These are phyloP conservation scores for Edolisoma coerulescens DNA, from an alignment of 2,113 vertebrate species.

Conservation along the genomic window DNA sequence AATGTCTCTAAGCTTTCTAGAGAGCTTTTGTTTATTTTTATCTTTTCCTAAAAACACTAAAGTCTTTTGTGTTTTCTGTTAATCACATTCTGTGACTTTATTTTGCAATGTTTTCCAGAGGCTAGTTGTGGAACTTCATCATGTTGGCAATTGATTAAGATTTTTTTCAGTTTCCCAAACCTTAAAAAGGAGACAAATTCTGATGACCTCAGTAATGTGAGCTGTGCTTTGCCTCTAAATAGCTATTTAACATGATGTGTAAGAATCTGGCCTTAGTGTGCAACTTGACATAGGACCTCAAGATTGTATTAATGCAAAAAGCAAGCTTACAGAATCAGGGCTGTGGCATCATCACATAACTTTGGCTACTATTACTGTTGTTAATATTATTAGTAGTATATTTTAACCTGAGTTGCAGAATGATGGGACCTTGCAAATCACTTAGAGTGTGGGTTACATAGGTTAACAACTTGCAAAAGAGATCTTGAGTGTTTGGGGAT, in stretches of 20 bases:
- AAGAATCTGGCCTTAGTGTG: background rate
- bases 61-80: background rate
- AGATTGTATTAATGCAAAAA: background rate
- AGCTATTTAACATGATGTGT: background rate
- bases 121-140: background rate
- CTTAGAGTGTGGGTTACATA: background rate
- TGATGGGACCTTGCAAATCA: background rate
- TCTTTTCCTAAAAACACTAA: background rate
- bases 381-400: background rate
- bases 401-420: background rate
- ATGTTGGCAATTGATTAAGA: background rate
- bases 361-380: background rate
- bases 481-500: too few species aligned
- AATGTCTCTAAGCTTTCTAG: background rate
- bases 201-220: background rate
- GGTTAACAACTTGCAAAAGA: background rate
- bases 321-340: background rate
- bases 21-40: background rate
- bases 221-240: background rate
- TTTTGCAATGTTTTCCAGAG: background rate
- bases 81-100: background rate
- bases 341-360: background rate
- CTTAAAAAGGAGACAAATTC: background rate
- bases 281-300: background rate
- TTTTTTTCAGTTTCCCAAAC: background rate